These are phyloP conservation scores for Platycnemis pennipes DNA, from an alignment of 2,888 invertebrate genomes.

Conservation along the genomic window DNA sequence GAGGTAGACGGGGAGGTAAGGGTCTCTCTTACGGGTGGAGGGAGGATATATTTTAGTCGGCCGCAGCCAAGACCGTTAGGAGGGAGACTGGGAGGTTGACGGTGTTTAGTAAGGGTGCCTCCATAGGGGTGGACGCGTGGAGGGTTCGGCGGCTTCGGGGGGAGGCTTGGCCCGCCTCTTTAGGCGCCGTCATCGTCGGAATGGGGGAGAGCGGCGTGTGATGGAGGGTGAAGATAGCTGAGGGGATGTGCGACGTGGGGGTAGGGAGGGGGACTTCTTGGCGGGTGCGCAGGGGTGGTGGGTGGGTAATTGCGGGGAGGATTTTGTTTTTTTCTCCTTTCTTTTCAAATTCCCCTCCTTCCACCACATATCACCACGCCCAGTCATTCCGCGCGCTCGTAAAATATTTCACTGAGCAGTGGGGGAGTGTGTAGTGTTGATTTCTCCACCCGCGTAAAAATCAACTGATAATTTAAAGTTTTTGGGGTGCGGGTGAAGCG, in stretches of 20 bases:
- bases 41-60: not conserved
- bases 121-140: not conserved
- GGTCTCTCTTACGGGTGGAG: not conserved
- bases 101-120: not conserved
- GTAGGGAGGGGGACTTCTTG: not conserved
- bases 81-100: not conserved
- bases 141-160: not conserved
- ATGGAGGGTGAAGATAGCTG: slow-evolving; percentile 1
- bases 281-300: not conserved
- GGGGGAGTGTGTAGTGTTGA: not conserved
- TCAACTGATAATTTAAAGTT: not conserved
- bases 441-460: not conserved
- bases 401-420: not conserved
- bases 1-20: not conserved
- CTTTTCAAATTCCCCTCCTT: not conserved
- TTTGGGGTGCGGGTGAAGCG: not conserved
- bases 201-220: not conserved
- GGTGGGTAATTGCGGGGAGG: not conserved
- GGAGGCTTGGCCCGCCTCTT: not conserved
- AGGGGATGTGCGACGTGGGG: not conserved
- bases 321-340: not conserved
- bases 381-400: not conserved
- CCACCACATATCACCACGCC: not conserved
- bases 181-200: not conserved
- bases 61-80: slow-evolving; percentile 31